phyloP scores from a whole-genome alignment of 2,888 invertebrate genomes.

The Polyploca ridens region DNA sequence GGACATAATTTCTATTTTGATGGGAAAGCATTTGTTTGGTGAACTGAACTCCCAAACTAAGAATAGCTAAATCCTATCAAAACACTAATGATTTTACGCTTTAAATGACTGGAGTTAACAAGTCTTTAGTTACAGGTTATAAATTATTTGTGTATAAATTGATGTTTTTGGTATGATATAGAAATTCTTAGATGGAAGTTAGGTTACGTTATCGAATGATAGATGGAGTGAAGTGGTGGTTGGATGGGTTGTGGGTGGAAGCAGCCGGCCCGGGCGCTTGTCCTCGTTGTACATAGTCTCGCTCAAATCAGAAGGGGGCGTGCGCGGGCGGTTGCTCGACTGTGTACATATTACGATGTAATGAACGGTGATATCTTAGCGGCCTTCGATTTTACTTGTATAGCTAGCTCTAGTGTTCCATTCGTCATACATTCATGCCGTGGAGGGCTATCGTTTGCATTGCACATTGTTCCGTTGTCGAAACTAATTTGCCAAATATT shows the following conservation, averaged over 20 bases:
- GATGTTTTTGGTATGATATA: slow-evolving; percentile 11
- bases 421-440: slow-evolving; percentile 55
- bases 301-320: slow-evolving; percentile 46
- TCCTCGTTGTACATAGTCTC: slow-evolving; percentile 63
- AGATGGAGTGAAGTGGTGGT: slow-evolving; percentile 13
- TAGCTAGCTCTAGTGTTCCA: slow-evolving; percentile 78
- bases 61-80: slow-evolving; percentile 1
- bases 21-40: neutral
- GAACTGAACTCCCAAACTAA: neutral
- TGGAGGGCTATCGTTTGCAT: slow-evolving; percentile 54
- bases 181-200: slow-evolving; percentile 18
- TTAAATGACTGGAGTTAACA: neutral
- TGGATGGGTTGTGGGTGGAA: neutral
- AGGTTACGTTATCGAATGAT: slow-evolving; percentile 26
- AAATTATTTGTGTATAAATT: slow-evolving; percentile 2
- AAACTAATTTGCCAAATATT: slow-evolving; percentile 76
- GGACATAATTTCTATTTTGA: neutral
- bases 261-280: slow-evolving; percentile 26
- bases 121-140: neutral
- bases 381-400: slow-evolving; percentile 84
- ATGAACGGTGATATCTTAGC: slow-evolving; percentile 84
- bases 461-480: slow-evolving; percentile 58
- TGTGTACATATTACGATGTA: slow-evolving; percentile 76
- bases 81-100: neutral
- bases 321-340: slow-evolving; percentile 46